These are phyloP conservation scores for Stomatorhinus walkeri DNA, from an alignment of 2,797 vertebrate genomes.

Conservation along the genomic window DNA sequence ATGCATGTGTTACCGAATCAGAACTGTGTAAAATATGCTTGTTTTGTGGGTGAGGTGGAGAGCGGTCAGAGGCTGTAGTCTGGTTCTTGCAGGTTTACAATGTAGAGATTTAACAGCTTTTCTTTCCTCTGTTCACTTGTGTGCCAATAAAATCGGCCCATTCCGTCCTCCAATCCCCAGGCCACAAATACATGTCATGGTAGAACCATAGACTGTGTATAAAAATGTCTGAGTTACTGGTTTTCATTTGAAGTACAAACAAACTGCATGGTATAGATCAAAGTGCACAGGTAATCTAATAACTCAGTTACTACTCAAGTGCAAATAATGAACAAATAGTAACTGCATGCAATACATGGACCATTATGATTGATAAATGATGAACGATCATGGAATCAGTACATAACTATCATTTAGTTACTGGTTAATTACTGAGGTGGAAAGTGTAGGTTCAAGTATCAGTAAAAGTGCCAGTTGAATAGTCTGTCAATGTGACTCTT, in stretches of 20 bases:
- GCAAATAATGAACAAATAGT: not conserved
- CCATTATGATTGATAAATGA: not conserved
- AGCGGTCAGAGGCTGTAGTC: not conserved
- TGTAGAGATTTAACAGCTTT: not conserved
- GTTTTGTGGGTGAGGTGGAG: not conserved
- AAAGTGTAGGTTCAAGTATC: not conserved
- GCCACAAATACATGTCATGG: not conserved
- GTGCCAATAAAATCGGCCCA: not conserved
- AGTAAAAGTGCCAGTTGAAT: not conserved
- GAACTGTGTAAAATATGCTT: not conserved
- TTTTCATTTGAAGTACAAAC: not conserved
- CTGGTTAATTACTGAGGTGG: not conserved
- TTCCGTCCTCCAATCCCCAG: not conserved
- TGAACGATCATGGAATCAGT: not conserved
- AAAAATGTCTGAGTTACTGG: not conserved
- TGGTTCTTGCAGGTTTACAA: not conserved
- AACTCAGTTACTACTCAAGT: not conserved
- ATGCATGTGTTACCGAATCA: not conserved
- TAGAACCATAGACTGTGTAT: not conserved
- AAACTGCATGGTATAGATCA: not conserved
- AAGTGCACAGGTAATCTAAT: not conserved
- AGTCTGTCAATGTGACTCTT: not conserved
- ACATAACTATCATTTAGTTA: not conserved
- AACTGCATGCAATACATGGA: not conserved
- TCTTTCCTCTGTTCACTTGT: not conserved